These are phyloP conservation scores for Drosophila biarmipes DNA, from an alignment of 1,140 invertebrate species.

Conservation along the genomic window DNA sequence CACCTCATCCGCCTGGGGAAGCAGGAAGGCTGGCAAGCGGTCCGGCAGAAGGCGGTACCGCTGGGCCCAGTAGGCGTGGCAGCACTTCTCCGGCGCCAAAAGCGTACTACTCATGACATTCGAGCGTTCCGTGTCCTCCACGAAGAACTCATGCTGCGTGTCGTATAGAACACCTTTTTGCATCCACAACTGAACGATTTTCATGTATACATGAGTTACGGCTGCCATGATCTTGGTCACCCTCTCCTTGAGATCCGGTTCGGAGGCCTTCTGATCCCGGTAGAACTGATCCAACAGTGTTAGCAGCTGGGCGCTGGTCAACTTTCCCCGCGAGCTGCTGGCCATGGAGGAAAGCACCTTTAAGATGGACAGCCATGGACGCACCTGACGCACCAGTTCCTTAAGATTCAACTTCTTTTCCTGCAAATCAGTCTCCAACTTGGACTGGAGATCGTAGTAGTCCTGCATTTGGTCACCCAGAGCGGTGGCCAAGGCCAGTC, in stretches of 20 bases:
- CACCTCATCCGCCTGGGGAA: conserved; percentile 18
- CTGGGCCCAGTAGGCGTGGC: conserved; percentile 50
- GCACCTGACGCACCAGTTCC: conserved; percentile 51
- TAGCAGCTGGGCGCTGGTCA: conserved; percentile 46
- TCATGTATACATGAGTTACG: conserved; percentile 57
- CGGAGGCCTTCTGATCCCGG: conserved; percentile 16
- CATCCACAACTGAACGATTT: conserved; percentile 68
- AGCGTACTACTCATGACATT: conserved; percentile 52
- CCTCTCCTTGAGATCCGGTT: conserved; percentile 12
- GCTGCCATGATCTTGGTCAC: conserved; percentile 18
- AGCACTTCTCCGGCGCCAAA: conserved; percentile 57
- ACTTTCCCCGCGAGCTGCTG: conserved; percentile 5
- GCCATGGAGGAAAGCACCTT: conserved; percentile 31
- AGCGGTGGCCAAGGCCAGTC: conserved; percentile 33
- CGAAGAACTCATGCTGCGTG: conserved; percentile 49
- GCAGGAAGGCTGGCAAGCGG: conserved; percentile 51
- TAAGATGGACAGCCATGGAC: conserved; percentile 55
- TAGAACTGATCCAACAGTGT: conserved; percentile 40
- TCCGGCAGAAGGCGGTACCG: conserved; percentile 42
- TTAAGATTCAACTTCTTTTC: conserved; percentile 38
- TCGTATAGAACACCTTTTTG: conserved; percentile 66
- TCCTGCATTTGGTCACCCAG: conserved; percentile 30
- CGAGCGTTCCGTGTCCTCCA: conserved; percentile 49
- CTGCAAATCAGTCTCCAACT: conserved; percentile 47
- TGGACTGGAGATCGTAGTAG: conserved; percentile 57